Evolutionary conservation across 2,113 vertebrate species (phyloP).

Genomic region (Mirza zaza): DNA sequence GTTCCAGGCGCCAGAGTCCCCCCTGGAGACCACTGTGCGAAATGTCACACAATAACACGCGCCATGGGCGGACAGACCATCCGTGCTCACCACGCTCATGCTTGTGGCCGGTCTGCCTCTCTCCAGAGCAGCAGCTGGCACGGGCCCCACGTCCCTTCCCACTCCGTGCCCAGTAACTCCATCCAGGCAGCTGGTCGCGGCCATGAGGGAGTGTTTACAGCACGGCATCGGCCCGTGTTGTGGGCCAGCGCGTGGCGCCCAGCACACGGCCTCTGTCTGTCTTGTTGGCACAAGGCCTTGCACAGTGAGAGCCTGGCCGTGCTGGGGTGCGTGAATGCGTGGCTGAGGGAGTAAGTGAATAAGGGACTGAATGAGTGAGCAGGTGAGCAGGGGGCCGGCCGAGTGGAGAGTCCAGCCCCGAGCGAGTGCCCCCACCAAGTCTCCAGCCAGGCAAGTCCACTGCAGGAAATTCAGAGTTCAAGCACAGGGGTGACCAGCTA

Average conservation of each 20-base stretch:
- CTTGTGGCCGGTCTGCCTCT: background rate
- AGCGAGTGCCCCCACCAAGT: fast-evolving
- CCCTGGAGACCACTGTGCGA: background rate
- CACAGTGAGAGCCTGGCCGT: background rate
- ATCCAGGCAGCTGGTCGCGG: background rate
- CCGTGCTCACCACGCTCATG: fast-evolving
- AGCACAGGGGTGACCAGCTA: fast-evolving
- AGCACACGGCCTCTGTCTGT: fast-evolving
- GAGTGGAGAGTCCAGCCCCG: fast-evolving
- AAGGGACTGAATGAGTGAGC: fast-evolving
- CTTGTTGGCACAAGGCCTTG: background rate
- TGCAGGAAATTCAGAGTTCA: background rate
- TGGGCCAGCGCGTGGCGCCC: background rate
- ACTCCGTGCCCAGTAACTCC: background rate
- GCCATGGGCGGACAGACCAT: too few species aligned
- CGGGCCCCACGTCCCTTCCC: background rate
- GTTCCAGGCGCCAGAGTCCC: background rate
- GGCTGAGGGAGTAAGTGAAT: too few species aligned
- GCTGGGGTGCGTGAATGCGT: background rate
- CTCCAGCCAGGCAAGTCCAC: background rate
- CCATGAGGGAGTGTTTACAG: background rate
- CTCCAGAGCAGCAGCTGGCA: background rate
- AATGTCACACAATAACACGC: background rate
- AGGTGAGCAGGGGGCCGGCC: fast-evolving
- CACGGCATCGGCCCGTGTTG: background rate